A percentile compares a stretch with the other conserved stretches of the same genome.
These are phyloP conservation scores for Tyria jacobaeae DNA, from an alignment of 2,888 invertebrate genomes.

Conservation along the genomic window DNA sequence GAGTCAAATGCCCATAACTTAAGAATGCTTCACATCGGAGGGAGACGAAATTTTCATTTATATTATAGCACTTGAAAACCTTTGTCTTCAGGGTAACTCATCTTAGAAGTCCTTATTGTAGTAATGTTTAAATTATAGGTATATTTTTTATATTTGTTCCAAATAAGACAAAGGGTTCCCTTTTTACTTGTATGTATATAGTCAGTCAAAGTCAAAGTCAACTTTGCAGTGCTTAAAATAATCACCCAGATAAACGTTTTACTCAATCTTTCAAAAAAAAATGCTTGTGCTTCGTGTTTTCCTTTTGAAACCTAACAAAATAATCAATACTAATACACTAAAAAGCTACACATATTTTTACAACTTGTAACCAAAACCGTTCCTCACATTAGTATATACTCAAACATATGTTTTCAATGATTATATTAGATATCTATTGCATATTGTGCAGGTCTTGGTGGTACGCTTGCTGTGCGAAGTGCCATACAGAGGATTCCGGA, in stretches of 20 bases:
- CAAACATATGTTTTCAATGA: not conserved
- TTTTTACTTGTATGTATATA: too few relatives aligned
- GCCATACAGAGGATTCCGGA: slow-evolving; percentile 90
- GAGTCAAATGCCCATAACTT: not conserved
- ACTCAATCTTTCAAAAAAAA: too few relatives aligned
- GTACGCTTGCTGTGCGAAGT: slow-evolving; percentile 93
- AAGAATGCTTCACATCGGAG: not conserved
- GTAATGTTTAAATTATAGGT: not conserved
- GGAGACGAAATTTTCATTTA: too few relatives aligned
- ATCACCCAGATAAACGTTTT: too few relatives aligned
- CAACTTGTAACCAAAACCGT: not conserved
- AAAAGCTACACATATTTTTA: not conserved
- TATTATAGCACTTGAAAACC: not conserved
- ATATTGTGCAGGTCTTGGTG: slow-evolving; percentile 90
- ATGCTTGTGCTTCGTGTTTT: too few relatives aligned
- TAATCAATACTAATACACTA: too few relatives aligned
- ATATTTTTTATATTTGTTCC: not conserved
- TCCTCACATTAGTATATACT: too few relatives aligned
- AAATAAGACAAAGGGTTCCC: not conserved
- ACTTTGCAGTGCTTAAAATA: too few relatives aligned
- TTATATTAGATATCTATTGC: not conserved
- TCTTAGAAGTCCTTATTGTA: too few relatives aligned
- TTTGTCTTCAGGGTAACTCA: not conserved
- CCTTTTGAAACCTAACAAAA: too few relatives aligned
- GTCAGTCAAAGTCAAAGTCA: too few relatives aligned